A percentile compares a stretch with the other conserved stretches of the same genome.
phyloP scores from a whole-genome alignment of 2,113 vertebrate genomes.

The Leiothrix lutea region DNA sequence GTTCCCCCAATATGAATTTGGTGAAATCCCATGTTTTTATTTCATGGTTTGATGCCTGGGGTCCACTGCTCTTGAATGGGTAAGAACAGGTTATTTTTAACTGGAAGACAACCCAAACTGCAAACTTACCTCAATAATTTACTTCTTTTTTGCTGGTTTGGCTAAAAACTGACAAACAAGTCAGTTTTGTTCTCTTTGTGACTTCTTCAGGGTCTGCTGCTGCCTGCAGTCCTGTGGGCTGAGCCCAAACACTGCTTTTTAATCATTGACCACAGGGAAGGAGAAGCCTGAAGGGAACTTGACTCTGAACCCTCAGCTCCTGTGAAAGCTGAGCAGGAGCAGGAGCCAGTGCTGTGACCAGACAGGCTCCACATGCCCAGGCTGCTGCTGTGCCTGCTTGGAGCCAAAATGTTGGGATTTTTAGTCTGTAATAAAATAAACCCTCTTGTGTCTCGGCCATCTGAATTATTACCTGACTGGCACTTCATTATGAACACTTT shows the following conservation, averaged over 20 bases:
- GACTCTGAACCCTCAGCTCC: background rate
- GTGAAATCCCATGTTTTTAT: background rate
- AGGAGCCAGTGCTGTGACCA: background rate
- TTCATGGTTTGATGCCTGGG: background rate
- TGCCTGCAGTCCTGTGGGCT: background rate
- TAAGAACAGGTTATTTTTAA: background rate
- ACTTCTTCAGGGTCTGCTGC: background rate
- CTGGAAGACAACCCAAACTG: background rate
- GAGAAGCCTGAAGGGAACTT: background rate
- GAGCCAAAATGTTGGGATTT: background rate
- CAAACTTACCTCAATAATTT: fast-evolving
- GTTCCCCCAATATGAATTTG: background rate
- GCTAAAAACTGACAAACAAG: background rate
- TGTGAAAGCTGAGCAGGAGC: background rate
- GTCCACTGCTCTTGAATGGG: background rate
- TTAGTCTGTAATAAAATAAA: background rate
- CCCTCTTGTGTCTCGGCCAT: background rate
- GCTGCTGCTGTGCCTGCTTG: background rate
- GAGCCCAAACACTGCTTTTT: background rate
- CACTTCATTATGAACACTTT: slow-evolving; percentile 48
- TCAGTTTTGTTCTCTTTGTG: background rate
- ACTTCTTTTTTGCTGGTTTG: background rate
- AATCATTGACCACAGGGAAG: background rate
- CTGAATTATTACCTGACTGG: slow-evolving; percentile 33
- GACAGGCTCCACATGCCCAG: background rate